Percentiles rank a stretch among this genome's conserved stretches.
phyloP scores from a whole-genome alignment of 2,888 invertebrate species.

The Nebria brevicollis region DNA sequence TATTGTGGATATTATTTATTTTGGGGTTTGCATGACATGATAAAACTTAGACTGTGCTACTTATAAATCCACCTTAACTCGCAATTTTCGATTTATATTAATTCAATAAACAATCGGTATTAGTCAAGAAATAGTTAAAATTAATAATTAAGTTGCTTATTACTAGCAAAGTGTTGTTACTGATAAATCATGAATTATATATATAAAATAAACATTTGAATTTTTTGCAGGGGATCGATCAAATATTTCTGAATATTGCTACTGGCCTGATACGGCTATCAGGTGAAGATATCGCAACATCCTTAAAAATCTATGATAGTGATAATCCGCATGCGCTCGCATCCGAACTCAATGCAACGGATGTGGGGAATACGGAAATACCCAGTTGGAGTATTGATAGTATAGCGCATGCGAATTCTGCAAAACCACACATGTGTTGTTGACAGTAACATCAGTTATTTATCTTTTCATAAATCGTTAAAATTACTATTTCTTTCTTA shows the following conservation, averaged over 20 bases:
- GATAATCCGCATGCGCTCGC: slow-evolving; percentile 65
- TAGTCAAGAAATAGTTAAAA: too few relatives aligned
- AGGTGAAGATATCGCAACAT: slow-evolving; percentile 60
- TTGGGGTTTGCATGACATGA: background rate
- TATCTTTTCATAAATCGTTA: slow-evolving; percentile 7
- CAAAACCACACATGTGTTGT: slow-evolving; percentile 71
- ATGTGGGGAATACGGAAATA: slow-evolving; percentile 71
- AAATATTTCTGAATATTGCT: slow-evolving; percentile 77
- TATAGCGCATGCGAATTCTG: slow-evolving; percentile 75
- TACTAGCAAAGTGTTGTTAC: too few relatives aligned
- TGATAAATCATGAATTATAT: too few relatives aligned
- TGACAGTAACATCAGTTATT: slow-evolving; percentile 55
- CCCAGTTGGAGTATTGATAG: slow-evolving; percentile 73
- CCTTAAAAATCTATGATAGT: slow-evolving; percentile 70
- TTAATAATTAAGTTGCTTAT: too few relatives aligned
- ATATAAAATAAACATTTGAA: background rate
- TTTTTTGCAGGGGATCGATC: slow-evolving; percentile 72
- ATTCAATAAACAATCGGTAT: too few relatives aligned
- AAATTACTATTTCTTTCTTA: background rate
- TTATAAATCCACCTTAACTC: too few relatives aligned
- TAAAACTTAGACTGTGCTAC: too few relatives aligned
- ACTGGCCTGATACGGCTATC: slow-evolving; percentile 70
- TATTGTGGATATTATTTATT: background rate
- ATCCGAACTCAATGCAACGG: slow-evolving; percentile 69
- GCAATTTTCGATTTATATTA: too few relatives aligned